Conservation (phyloP, 2,888 invertebrate species). For the Myopa tessellatipennis region DNA sequence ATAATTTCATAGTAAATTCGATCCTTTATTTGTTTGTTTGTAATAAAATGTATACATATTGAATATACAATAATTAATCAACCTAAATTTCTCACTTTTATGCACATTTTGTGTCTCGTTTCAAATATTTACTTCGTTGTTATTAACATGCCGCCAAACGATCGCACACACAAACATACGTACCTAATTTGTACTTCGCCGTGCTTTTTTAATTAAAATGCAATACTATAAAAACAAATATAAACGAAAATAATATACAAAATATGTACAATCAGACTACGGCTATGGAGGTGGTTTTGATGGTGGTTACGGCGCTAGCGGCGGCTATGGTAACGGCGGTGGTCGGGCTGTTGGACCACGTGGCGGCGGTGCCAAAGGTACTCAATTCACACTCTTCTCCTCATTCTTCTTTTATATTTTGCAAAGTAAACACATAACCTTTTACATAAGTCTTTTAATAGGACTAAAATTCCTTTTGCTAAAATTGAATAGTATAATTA, state of each 20-base stretch:
- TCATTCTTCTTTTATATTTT: constrained; percentile 22
- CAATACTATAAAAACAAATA: constrained; percentile 35
- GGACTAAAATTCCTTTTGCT: not conserved
- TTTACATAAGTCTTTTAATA: constrained; percentile 11
- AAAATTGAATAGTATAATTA: too few relatives aligned
- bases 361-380: constrained; percentile 88
- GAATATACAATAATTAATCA: constrained; percentile 17
- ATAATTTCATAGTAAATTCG: not conserved
- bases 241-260: constrained; percentile 25
- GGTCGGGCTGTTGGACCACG: constrained; percentile 82
- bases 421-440: constrained; percentile 21
- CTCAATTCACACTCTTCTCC: constrained; percentile 44
- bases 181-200: not conserved
- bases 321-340: constrained; percentile 85
- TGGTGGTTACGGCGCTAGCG: constrained; percentile 88
- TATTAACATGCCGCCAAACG: not conserved
- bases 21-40: constrained; percentile 1
- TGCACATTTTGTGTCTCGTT: constrained; percentile 33
- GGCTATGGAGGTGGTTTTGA: constrained; percentile 66
- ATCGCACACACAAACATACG: not conserved
- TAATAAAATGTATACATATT: constrained; percentile 2
- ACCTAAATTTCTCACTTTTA: constrained; percentile 31
- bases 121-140: not conserved
- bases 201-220: constrained; percentile 28
- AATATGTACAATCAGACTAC: constrained; percentile 72